Conservation (phyloP, 2,113 vertebrate genomes). For the Engystomops pustulosus region DNA sequence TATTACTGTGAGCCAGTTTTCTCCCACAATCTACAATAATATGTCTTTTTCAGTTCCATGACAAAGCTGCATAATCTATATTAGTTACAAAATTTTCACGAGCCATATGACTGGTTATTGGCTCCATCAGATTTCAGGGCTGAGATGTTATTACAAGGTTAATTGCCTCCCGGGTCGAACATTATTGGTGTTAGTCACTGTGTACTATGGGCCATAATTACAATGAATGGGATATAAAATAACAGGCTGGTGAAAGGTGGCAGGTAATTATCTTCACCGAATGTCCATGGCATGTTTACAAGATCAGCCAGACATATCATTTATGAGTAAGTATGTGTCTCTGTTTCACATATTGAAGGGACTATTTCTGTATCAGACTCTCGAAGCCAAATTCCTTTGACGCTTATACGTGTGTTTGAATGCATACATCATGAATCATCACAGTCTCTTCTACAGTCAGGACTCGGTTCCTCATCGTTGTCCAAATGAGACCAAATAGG, state of each 20-base stretch:
- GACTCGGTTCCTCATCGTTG: slow-evolving; percentile 23
- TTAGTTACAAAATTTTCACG: too few relatives aligned
- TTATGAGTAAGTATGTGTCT: neutral
- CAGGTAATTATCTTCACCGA: neutral
- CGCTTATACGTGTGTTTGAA: slow-evolving; percentile 10
- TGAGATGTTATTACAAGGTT: too few relatives aligned
- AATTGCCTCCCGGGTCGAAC: neutral
- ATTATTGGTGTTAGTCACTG: neutral
- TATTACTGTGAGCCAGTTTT: too few relatives aligned
- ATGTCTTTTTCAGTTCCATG: too few relatives aligned
- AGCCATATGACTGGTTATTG: too few relatives aligned
- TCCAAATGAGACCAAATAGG: neutral
- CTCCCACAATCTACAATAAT: too few relatives aligned
- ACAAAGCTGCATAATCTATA: too few relatives aligned
- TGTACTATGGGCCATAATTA: neutral
- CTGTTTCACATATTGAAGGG: slow-evolving; percentile 11
- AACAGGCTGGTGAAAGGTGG: neutral
- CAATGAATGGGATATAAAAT: neutral
- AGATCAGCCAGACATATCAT: slow-evolving; percentile 10
- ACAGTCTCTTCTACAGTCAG: neutral
- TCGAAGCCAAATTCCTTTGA: slow-evolving; percentile 24
- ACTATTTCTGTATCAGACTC: neutral
- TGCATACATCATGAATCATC: slow-evolving; percentile 17
- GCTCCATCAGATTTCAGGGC: too few relatives aligned
- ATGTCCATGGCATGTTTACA: neutral